Evolutionary conservation across 2,888 invertebrate species (phyloP).

Genomic region (Antheraea yamamai): DNA sequence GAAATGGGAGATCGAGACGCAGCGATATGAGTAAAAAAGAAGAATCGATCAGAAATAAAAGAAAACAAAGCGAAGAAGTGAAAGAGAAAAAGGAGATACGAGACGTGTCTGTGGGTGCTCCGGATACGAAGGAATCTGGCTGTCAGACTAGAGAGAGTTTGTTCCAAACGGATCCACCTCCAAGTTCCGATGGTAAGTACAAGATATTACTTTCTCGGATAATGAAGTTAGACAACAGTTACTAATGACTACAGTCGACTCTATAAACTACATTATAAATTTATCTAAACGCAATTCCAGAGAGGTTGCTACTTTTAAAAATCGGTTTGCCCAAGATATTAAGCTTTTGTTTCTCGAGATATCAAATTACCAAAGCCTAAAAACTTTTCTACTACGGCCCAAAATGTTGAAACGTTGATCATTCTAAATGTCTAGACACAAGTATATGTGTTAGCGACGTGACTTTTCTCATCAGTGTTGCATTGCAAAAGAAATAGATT

Average conservation of each 20-base stretch:
- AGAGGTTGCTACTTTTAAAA: background rate
- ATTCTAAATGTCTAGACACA: background rate
- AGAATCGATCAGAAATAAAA: slow-evolving; percentile 60
- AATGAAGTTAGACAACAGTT: background rate
- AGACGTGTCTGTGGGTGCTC: slow-evolving; percentile 72
- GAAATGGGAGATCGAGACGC: slow-evolving; percentile 62
- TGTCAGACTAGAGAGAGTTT: slow-evolving; percentile 93
- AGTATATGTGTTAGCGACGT: background rate
- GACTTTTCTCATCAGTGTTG: background rate
- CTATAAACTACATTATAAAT: background rate
- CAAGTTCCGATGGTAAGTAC: slow-evolving; percentile 69
- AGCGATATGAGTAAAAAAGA: slow-evolving; percentile 67
- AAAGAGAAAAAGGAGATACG: slow-evolving; percentile 62
- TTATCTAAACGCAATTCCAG: background rate
- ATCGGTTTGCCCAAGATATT: background rate
- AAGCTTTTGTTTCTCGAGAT: background rate
- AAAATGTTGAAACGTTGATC: background rate
- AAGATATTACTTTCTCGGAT: background rate
- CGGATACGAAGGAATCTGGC: slow-evolving; percentile 74
- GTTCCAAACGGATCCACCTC: slow-evolving; percentile 76
- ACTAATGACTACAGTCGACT: background rate
- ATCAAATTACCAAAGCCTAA: background rate
- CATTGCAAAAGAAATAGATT: background rate
- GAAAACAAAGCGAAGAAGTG: slow-evolving; percentile 47
- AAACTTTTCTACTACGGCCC: background rate